These are phyloP conservation scores for Cliona cf. orientalis DNA, from an alignment of 37 sponge, comb jelly and placozoan species.

Conservation along the genomic window DNA sequence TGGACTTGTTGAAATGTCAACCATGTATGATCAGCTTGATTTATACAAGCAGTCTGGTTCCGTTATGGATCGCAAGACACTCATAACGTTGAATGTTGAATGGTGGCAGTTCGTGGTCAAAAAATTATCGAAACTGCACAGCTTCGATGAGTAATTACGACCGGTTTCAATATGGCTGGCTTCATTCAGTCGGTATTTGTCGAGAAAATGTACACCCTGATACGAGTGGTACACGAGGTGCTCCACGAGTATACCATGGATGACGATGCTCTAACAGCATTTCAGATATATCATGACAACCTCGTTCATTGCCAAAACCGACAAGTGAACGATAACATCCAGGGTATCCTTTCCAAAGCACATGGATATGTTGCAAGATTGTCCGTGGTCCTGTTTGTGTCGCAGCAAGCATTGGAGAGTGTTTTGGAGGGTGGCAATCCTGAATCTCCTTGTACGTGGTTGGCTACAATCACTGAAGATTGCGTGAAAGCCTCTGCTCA, in stretches of 20 bases:
- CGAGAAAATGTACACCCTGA: background rate
- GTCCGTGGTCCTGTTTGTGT: background rate
- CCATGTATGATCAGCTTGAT: background rate
- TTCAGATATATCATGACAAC: background rate
- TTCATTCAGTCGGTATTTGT: slow-evolving; percentile 13
- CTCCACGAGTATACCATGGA: background rate
- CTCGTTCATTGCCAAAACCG: background rate
- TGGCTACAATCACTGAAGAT: background rate
- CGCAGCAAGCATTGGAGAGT: background rate
- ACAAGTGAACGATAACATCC: background rate
- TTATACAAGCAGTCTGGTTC: background rate
- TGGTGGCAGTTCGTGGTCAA: slow-evolving; percentile 2
- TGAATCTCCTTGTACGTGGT: background rate
- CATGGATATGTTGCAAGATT: background rate
- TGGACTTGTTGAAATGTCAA: slow-evolving; percentile 16
- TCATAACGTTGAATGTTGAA: background rate
- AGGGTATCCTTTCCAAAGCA: slow-evolving; percentile 8
- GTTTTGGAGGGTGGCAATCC: background rate
- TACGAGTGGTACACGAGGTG: background rate
- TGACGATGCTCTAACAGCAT: background rate
- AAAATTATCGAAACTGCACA: background rate
- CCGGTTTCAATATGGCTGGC: slow-evolving; percentile 9
- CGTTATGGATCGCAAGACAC: background rate
- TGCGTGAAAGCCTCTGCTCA: background rate
- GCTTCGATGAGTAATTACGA: slow-evolving; percentile 5